phyloP scores from a whole-genome alignment of 2,797 vertebrate genomes.

The Fistularia tabacaria region DNA sequence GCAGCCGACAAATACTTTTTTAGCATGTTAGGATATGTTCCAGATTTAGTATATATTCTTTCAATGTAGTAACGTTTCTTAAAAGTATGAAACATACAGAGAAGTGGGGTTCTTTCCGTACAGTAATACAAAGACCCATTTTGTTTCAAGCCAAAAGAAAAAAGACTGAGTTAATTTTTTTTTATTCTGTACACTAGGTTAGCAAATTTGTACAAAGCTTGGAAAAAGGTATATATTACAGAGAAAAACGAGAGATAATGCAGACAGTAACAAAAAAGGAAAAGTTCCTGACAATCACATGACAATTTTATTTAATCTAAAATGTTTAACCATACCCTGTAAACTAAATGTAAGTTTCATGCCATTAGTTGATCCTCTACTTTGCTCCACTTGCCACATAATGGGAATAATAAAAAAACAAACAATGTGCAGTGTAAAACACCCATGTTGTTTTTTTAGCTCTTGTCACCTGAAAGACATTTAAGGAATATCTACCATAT shows the following conservation, averaged over 20 bases:
- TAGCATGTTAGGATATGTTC: too few species aligned
- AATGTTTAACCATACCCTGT: neutral
- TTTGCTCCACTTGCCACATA: conserved; percentile 8
- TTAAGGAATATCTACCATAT: too few species aligned
- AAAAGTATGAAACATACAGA: too few species aligned
- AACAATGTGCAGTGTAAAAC: neutral
- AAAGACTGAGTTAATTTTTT: conserved; percentile 47
- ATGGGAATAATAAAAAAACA: neutral
- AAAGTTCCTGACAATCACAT: conserved; percentile 26
- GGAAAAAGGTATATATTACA: conserved; percentile 51
- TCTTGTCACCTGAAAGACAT: too few species aligned
- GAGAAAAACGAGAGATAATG: conserved; percentile 22
- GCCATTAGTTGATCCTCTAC: conserved; percentile 5
- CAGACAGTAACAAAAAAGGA: conserved; percentile 18
- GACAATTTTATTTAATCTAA: neutral
- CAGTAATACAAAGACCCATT: neutral
- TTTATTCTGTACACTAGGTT: conserved; percentile 74
- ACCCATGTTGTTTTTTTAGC: neutral
- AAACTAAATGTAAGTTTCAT: neutral
- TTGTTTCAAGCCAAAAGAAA: neutral
- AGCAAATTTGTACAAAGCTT: conserved; percentile 44
- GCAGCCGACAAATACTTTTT: too few species aligned
- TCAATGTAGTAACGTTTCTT: too few species aligned
- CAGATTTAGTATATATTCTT: too few species aligned
- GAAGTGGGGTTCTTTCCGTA: too few species aligned